phyloP scores from a whole-genome alignment of 92 coral and sea anemone species.

The Anthopleura xanthogrammica region DNA sequence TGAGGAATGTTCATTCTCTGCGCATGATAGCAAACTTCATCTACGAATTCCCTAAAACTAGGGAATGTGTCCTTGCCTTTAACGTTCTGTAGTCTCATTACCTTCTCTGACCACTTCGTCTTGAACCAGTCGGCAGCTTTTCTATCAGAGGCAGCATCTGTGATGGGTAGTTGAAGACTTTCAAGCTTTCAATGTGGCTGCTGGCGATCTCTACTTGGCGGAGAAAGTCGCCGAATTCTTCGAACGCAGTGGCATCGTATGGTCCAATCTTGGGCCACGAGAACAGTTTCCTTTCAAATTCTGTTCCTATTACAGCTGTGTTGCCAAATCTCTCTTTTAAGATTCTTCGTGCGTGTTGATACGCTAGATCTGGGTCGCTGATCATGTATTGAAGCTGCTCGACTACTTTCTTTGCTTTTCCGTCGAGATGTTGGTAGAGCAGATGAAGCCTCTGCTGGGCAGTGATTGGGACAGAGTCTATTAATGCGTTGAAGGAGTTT shows the following conservation, averaged over 20 bases:
- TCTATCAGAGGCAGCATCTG: conserved; percentile 44
- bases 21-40: conserved; percentile 39
- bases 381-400: conserved; percentile 61
- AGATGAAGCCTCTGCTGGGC: conserved; percentile 46
- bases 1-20: conserved; percentile 63
- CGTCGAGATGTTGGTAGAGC: conserved; percentile 53
- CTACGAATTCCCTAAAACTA: conserved; percentile 36
- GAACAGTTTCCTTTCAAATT: conserved; percentile 44
- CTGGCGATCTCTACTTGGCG: conserved; percentile 60
- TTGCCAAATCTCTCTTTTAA: conserved; percentile 60
- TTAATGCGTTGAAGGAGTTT: conserved; percentile 47
- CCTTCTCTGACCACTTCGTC: conserved; percentile 61
- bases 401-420: conserved; percentile 47
- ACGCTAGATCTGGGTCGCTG: conserved; percentile 49
- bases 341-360: conserved; percentile 48
- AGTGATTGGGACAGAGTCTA: conserved; percentile 38
- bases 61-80: conserved; percentile 53
- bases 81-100: conserved; percentile 43
- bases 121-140: conserved; percentile 53
- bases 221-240: conserved; percentile 66
- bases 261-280: conserved; percentile 56
- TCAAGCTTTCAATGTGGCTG: conserved; percentile 50
- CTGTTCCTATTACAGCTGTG: conserved; percentile 40
- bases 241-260: conserved; percentile 32
- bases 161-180: conserved; percentile 38